A percentile compares a stretch with the other conserved stretches of the same genome.
phyloP scores from a whole-genome alignment of 2,888 invertebrate genomes.

The Nasonovia ribisnigri region DNA sequence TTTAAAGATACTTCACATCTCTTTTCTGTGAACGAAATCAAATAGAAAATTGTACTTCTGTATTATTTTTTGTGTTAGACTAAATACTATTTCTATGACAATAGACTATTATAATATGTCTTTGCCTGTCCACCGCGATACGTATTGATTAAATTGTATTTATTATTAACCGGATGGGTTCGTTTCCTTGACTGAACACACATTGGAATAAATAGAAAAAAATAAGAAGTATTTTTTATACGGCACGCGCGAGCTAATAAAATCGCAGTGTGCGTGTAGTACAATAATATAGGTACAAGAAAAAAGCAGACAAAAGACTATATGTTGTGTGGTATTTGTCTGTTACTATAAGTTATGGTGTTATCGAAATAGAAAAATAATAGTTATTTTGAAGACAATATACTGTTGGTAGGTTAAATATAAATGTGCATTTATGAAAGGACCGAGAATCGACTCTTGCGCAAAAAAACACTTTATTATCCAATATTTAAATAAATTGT shows the following conservation, averaged over 20 bases:
- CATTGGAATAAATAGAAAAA: background rate
- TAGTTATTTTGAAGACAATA: background rate
- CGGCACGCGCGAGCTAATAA: background rate
- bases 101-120: background rate
- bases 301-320: background rate
- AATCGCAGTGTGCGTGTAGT: background rate
- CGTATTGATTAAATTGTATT: background rate
- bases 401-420: background rate
- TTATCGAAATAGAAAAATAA: background rate
- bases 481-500: background rate
- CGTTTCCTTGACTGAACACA: background rate
- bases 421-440: background rate
- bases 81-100: background rate
- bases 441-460: fast-evolving
- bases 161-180: background rate
- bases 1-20: background rate
- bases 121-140: background rate
- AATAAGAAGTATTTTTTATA: too few relatives aligned
- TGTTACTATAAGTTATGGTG: background rate
- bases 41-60: background rate
- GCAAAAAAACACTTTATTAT: background rate
- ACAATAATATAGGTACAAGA: background rate
- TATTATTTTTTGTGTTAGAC: background rate
- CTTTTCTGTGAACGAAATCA: background rate
- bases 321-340: background rate